Percentiles rank a stretch among this genome's conserved stretches.
These are phyloP conservation scores for Thunnus albacares DNA, from an alignment of 2,797 vertebrate genomes.

Conservation along the genomic window DNA sequence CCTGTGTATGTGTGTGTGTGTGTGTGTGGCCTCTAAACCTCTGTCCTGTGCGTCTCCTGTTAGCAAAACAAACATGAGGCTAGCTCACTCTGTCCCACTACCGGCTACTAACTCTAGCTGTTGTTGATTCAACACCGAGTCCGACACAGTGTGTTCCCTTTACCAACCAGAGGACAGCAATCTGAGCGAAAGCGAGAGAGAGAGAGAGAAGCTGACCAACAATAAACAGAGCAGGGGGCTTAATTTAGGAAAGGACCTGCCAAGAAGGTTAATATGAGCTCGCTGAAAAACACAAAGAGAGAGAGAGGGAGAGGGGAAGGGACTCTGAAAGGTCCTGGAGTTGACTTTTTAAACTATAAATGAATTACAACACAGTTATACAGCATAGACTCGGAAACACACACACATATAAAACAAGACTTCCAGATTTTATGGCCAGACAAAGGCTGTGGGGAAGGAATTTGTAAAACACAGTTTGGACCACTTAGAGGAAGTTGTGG, in stretches of 20 bases:
- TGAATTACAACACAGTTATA: conserved; percentile 29
- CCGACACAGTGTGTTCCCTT: conserved; percentile 60
- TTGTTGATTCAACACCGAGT: conserved; percentile 79
- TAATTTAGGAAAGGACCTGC: conserved; percentile 21
- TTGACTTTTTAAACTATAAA: conserved; percentile 7
- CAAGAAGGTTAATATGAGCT: conserved; percentile 11
- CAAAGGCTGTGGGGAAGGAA: conserved; percentile 47
- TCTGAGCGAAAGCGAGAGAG: neutral
- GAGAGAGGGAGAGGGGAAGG: neutral
- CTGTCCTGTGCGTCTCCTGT: conserved; percentile 66
- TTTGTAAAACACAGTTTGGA: conserved; percentile 61
- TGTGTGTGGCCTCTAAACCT: conserved; percentile 42
- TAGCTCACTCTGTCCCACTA: conserved; percentile 46
- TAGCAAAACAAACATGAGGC: conserved; percentile 78
- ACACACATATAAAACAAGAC: conserved; percentile 16
- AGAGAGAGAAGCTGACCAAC: conserved; percentile 11
- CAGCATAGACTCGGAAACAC: conserved; percentile 7
- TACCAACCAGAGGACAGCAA: conserved; percentile 28
- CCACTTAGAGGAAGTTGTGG: conserved; percentile 23
- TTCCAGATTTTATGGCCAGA: conserved; percentile 51
- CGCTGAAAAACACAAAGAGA: neutral
- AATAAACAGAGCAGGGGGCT: conserved; percentile 24
- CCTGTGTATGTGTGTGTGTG: conserved; percentile 7
- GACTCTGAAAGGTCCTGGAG: conserved; percentile 8
- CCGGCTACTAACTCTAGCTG: conserved; percentile 53